These are phyloP conservation scores for Copidosoma aretas DNA, from an alignment of 2,888 invertebrate genomes.

Conservation along the genomic window DNA sequence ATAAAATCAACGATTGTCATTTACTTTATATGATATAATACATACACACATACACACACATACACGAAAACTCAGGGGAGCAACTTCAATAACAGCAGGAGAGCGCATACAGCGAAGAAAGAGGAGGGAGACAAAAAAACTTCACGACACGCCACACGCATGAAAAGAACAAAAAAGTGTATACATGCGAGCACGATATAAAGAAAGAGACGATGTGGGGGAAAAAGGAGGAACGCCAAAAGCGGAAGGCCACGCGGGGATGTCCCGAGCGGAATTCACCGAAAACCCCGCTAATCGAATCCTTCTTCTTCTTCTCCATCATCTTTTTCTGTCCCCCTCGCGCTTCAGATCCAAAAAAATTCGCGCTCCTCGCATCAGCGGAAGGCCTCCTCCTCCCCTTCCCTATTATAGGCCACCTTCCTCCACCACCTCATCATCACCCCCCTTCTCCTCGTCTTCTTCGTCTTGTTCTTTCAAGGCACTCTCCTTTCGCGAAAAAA, in stretches of 20 bases:
- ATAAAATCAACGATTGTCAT: too few relatives aligned
- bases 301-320: neutral
- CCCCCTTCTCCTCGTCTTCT: slow-evolving; percentile 8
- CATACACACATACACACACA: too few relatives aligned
- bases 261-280: slow-evolving; percentile 57
- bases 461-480: slow-evolving; percentile 5
- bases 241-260: slow-evolving; percentile 43
- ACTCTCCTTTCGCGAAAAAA: slow-evolving; percentile 5
- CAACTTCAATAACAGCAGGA: neutral
- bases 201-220: slow-evolving; percentile 15
- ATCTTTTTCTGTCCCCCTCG: neutral
- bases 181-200: neutral
- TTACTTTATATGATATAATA: too few relatives aligned
- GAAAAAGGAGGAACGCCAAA: slow-evolving; percentile 4
- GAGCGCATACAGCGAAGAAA: neutral
- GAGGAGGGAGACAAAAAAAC: neutral
- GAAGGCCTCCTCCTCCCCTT: slow-evolving; percentile 8
- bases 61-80: neutral
- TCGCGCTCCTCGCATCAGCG: slow-evolving; percentile 21
- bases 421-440: slow-evolving; percentile 6
- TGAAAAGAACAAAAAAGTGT: neutral
- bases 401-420: slow-evolving; percentile 6
- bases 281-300: slow-evolving; percentile 2
- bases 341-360: neutral
- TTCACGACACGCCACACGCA: too few relatives aligned